These are phyloP conservation scores for Apocrypta bakeri DNA, from an alignment of 1,140 invertebrate species.

Conservation along the genomic window DNA sequence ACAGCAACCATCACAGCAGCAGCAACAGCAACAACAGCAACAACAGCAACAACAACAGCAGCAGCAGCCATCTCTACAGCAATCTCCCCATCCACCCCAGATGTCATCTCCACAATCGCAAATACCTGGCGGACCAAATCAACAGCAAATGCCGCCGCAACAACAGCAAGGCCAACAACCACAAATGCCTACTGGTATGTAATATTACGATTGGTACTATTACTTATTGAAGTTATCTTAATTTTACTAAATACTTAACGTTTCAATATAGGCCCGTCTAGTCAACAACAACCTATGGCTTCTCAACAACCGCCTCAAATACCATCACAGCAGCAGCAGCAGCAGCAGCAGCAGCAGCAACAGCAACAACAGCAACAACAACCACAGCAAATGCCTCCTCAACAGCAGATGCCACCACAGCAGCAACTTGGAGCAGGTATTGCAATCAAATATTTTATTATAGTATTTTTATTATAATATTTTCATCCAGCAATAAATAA, in stretches of 20 bases:
- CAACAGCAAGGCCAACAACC: constrained; percentile 55
- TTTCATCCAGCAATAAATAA: not conserved
- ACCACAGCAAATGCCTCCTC: constrained; percentile 36
- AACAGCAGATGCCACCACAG: constrained; percentile 43
- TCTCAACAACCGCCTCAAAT: constrained; percentile 47
- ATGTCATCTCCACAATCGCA: constrained; percentile 51
- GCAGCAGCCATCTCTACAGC: constrained; percentile 34
- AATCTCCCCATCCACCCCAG: constrained; percentile 33
- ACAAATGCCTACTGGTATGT: constrained; percentile 37
- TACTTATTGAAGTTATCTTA: not conserved
- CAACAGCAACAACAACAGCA: constrained; percentile 43
- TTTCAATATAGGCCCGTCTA: not conserved
- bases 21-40: constrained; percentile 49
- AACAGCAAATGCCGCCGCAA: constrained; percentile 47
- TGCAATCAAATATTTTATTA: not conserved
- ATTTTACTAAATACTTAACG: not conserved
- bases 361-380: constrained; percentile 43
- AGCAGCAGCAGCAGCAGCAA: constrained; percentile 46
- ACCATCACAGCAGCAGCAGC: constrained; percentile 51
- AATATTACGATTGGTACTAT: not conserved
- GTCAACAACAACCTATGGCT: constrained; percentile 35
- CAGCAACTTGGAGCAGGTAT: constrained; percentile 48
- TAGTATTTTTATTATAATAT: constrained; percentile 17
- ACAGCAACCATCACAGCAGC: constrained; percentile 39
- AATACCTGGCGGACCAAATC: constrained; percentile 45